Conservation (phyloP, 37 sponge, comb jelly and placozoan genomes). For the Petrosia ficiformis region DNA sequence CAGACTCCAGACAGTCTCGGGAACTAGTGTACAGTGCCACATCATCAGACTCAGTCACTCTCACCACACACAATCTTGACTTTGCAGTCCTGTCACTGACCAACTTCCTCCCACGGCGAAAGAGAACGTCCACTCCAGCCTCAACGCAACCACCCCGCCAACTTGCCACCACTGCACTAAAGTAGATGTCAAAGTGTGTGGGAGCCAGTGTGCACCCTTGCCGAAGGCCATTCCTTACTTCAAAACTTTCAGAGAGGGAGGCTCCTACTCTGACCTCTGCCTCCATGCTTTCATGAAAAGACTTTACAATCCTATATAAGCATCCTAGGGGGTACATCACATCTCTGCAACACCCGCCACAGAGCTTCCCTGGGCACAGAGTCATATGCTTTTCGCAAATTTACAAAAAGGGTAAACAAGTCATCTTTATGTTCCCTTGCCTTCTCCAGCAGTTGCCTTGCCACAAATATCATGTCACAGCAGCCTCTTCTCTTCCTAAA, state of each 20-base stretch:
- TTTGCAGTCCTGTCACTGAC: conserved; percentile 44
- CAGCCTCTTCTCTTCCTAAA: too few species aligned
- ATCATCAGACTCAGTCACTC: conserved; percentile 24
- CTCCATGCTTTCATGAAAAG: neutral
- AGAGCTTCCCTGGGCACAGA: too few species aligned
- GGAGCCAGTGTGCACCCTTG: conserved; percentile 35
- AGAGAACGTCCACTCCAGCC: conserved; percentile 29
- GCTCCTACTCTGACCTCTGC: conserved; percentile 25
- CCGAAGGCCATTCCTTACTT: conserved; percentile 31
- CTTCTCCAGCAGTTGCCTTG: too few species aligned
- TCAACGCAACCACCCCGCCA: conserved; percentile 6
- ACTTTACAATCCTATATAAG: too few species aligned
- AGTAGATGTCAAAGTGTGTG: conserved; percentile 31
- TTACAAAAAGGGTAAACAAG: too few species aligned
- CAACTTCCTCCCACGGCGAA: conserved; percentile 28
- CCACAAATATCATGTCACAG: too few species aligned
- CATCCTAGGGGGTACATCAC: too few species aligned
- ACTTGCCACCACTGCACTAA: conserved; percentile 29
- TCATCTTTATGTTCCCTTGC: too few species aligned
- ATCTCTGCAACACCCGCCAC: too few species aligned
- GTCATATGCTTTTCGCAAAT: too few species aligned
- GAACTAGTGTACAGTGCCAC: conserved; percentile 16
- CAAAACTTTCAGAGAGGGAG: neutral
- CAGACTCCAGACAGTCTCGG: neutral
- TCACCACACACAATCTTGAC: conserved; percentile 9